Evolutionary conservation across 2,888 invertebrate genomes (phyloP).

Genomic region (Pristionchus mayeri): DNA sequence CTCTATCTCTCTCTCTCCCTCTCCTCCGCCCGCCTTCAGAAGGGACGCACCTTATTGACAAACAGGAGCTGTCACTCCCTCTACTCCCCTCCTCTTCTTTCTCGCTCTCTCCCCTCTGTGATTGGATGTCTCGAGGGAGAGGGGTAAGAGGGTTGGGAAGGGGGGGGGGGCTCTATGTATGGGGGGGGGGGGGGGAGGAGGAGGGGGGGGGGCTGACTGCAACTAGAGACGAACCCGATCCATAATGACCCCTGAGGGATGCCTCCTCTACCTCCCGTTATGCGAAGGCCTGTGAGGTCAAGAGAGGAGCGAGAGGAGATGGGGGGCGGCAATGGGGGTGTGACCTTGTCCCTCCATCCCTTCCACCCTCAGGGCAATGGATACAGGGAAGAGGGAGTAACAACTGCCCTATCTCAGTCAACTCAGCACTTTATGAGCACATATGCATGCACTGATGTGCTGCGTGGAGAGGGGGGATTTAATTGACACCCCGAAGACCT

Average conservation of each 20-base stretch:
- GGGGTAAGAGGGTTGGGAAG: too few relatives aligned
- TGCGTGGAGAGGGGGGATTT: too few relatives aligned
- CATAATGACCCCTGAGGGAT: neutral
- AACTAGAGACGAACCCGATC: constrained; percentile 16
- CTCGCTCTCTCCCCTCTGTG: neutral
- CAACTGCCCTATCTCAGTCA: neutral
- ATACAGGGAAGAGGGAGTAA: neutral
- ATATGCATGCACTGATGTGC: too few relatives aligned
- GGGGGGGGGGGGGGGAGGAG: too few relatives aligned
- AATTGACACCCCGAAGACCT: too few relatives aligned
- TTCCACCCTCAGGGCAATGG: constrained; percentile 25
- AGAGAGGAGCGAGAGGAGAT: too few relatives aligned
- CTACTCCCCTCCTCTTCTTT: constrained; percentile 41
- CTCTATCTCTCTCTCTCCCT: neutral
- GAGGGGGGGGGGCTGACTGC: neutral
- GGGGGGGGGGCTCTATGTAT: too few relatives aligned
- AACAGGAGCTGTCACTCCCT: neutral
- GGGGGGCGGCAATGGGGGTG: too few relatives aligned
- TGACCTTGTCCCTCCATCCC: constrained; percentile 14
- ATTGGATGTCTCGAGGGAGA: constrained; percentile 3
- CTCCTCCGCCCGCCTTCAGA: constrained; percentile 9
- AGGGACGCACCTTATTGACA: neutral
- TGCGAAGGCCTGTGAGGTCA: too few relatives aligned
- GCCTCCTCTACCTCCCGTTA: neutral
- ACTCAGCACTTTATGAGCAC: neutral